Percentiles rank a stretch among this genome's conserved stretches.
Evolutionary conservation across 2,888 invertebrate genomes (phyloP).

Genomic region (Sipunculus nudus): DNA sequence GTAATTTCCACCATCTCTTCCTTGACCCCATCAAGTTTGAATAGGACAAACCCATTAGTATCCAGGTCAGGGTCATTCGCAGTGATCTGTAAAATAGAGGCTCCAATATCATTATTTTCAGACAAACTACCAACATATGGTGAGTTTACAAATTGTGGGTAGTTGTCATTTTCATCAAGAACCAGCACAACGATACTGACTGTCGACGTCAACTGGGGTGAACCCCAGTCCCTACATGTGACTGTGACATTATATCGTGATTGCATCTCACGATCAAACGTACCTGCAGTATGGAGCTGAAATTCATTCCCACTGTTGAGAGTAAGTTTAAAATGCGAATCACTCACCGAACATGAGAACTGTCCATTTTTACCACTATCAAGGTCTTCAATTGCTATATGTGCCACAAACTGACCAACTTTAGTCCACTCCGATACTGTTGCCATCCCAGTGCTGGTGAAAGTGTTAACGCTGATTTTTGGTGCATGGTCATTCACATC

Average conservation of each 20-base stretch:
- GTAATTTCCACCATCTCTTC: too few species aligned
- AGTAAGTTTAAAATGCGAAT: constrained; percentile 22
- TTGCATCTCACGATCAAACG: constrained; percentile 30
- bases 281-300: constrained; percentile 24
- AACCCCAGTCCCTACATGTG: constrained; percentile 22
- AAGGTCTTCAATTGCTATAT: constrained; percentile 21
- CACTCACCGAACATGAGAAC: constrained; percentile 32
- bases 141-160: too few species aligned
- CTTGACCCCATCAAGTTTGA: too few species aligned
- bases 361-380: constrained; percentile 32
- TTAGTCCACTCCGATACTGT: constrained; percentile 27
- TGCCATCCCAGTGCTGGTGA: constrained; percentile 15
- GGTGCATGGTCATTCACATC: constrained; percentile 40
- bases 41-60: too few species aligned
- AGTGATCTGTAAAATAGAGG: too few species aligned
- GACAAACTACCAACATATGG: too few species aligned
- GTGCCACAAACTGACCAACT: constrained; percentile 13
- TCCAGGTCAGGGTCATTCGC: too few species aligned
- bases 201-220: constrained; percentile 14
- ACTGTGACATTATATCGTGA: constrained; percentile 24
- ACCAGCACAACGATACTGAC: too few species aligned
- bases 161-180: too few species aligned
- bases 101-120: too few species aligned
- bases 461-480: constrained; percentile 32
- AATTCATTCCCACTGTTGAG: constrained; percentile 20